Conservation (phyloP, 2,888 invertebrate genomes). For the Tortrix viridana region DNA sequence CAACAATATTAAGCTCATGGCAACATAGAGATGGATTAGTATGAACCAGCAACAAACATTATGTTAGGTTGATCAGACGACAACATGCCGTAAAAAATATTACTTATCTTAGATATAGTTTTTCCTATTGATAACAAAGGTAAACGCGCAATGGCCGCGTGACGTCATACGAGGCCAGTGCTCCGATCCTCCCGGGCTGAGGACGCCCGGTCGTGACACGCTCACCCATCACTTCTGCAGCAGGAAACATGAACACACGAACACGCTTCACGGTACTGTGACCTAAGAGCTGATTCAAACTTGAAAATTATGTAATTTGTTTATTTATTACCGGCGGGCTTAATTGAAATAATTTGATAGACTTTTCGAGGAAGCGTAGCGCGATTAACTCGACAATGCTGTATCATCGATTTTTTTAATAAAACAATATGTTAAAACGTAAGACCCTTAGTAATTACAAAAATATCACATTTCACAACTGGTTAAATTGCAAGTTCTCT, state of each 20-base stretch:
- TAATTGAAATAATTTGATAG: constrained; percentile 23
- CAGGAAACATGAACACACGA: constrained; percentile 58
- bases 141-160: constrained; percentile 53
- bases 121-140: constrained; percentile 56
- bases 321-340: constrained; percentile 20
- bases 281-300: constrained; percentile 30
- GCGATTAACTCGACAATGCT: constrained; percentile 6
- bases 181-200: constrained; percentile 57
- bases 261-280: constrained; percentile 53
- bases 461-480: no score
- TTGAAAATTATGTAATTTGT: constrained; percentile 37
- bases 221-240: constrained; percentile 55
- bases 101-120: constrained; percentile 45
- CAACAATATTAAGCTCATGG: no score
- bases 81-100: constrained; percentile 12
- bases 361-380: constrained; percentile 16
- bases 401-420: constrained; percentile 3
- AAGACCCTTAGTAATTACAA: no score
- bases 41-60: constrained; percentile 4
- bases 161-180: constrained; percentile 68
- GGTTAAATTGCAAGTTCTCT: no score
- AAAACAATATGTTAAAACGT: neutral
- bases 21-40: no score
- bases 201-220: constrained; percentile 69
- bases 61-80: constrained; percentile 7